These are phyloP conservation scores for Tetranychus urticae DNA, from an alignment of 1,140 invertebrate species.

Conservation along the genomic window DNA sequence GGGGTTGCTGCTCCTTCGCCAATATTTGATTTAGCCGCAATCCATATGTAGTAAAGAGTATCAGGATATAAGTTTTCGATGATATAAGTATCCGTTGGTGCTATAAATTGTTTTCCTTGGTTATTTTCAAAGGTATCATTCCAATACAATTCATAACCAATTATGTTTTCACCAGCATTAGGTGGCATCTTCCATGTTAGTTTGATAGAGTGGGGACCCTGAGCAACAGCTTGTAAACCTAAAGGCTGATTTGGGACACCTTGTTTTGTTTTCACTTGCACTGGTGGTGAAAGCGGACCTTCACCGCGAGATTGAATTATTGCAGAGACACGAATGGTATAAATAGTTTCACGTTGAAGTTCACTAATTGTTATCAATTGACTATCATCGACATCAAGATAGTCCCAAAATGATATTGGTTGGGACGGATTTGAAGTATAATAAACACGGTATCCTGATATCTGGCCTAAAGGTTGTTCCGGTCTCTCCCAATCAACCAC, in stretches of 20 bases:
- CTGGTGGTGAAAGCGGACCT: slow-evolving; percentile 64
- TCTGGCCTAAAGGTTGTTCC: slow-evolving; percentile 84
- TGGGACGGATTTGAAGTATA: slow-evolving; percentile 70
- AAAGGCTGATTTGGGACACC: slow-evolving; percentile 87
- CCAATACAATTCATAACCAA: slow-evolving; percentile 87
- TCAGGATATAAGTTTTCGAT: slow-evolving; percentile 63
- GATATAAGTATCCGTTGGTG: slow-evolving; percentile 56
- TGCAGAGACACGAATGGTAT: slow-evolving; percentile 72
- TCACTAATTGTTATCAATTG: slow-evolving; percentile 78
- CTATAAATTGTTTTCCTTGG: slow-evolving; percentile 40
- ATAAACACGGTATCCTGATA: slow-evolving; percentile 91
- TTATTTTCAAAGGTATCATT: slow-evolving; percentile 75
- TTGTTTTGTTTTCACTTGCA: slow-evolving; percentile 88
- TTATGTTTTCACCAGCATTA: slow-evolving; percentile 70
- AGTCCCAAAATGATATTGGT: slow-evolving; percentile 65
- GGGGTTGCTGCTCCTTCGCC: slow-evolving; percentile 84
- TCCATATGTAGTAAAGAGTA: slow-evolving; percentile 83
- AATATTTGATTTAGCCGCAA: slow-evolving; percentile 65
- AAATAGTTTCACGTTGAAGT: slow-evolving; percentile 59
- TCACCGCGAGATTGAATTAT: slow-evolving; percentile 63
- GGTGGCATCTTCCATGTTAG: slow-evolving; percentile 69
- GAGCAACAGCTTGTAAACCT: slow-evolving; percentile 41
- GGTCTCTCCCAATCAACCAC: slow-evolving; percentile 91
- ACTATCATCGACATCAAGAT: slow-evolving; percentile 73
- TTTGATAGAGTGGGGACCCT: slow-evolving; percentile 47